Conservation (phyloP, 2,113 vertebrate genomes). For the Trematocara variabile region DNA sequence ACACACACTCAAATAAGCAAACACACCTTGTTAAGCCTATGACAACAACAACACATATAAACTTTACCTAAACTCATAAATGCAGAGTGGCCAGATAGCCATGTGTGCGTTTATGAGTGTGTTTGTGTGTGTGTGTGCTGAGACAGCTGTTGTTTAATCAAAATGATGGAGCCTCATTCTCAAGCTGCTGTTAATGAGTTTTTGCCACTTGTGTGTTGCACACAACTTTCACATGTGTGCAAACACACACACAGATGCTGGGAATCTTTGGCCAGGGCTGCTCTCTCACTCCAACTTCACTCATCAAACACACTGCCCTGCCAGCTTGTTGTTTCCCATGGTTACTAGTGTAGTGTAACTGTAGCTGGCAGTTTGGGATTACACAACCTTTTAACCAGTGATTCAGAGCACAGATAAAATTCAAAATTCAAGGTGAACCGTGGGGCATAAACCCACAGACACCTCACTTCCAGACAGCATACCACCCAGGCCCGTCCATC, state of each 20-base stretch:
- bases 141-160: conserved; percentile 70
- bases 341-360: conserved; percentile 18
- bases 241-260: conserved; percentile 34
- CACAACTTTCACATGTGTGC: conserved; percentile 28
- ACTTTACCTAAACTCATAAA: conserved; percentile 47
- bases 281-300: neutral
- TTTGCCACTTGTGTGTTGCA: conserved; percentile 10
- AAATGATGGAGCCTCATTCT: conserved; percentile 43
- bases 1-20: neutral
- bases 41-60: conserved; percentile 33
- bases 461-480: neutral
- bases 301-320: conserved; percentile 41
- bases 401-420: neutral
- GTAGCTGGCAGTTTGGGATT: neutral
- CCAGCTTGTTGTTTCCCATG: conserved; percentile 35
- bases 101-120: neutral
- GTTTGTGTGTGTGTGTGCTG: conserved; percentile 5
- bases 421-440: neutral
- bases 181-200: conserved; percentile 65
- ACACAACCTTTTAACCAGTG: neutral
- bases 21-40: conserved; percentile 10
- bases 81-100: conserved; percentile 22
- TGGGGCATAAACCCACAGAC: conserved; percentile 9
- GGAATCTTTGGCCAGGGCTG: conserved; percentile 16
- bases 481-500: neutral